phyloP scores from a whole-genome alignment of 2,113 vertebrate genomes.

The Redunca redunca region DNA sequence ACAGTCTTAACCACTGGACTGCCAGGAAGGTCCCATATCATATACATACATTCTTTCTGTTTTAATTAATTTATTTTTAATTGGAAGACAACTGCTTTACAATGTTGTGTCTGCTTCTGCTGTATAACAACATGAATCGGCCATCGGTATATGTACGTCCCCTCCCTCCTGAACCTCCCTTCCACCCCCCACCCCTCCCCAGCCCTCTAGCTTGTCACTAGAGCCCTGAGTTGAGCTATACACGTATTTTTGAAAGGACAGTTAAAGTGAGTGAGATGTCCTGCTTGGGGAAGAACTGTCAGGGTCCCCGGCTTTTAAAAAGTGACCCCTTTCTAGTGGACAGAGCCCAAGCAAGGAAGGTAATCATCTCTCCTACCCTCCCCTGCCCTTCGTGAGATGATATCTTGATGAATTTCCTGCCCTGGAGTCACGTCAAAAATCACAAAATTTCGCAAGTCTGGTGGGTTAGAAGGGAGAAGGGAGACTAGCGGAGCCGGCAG shows the following conservation, averaged over 20 bases:
- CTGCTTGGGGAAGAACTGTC: not conserved
- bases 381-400: rapidly evolving
- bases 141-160: rapidly evolving
- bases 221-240: not conserved
- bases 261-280: not conserved
- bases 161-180: not conserved
- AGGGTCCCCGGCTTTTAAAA: not conserved
- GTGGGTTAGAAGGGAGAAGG: not conserved
- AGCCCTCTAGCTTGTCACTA: not conserved
- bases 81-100: not conserved
- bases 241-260: not conserved
- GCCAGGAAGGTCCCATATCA: not conserved
- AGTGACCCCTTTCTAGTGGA: not conserved
- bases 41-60: not conserved
- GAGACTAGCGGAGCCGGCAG: rapidly evolving
- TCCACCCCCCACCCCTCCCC: not conserved
- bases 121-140: not conserved
- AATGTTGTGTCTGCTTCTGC: not conserved
- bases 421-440: not conserved
- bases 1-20: not conserved
- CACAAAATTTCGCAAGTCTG: not conserved
- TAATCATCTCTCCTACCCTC: not conserved
- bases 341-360: not conserved
- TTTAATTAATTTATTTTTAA: not conserved
- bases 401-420: not conserved